Evolutionary conservation across 1,140 invertebrate species (phyloP), one percentile per base, ranked within the genome.

Genomic region (Formica selysi): DNA sequence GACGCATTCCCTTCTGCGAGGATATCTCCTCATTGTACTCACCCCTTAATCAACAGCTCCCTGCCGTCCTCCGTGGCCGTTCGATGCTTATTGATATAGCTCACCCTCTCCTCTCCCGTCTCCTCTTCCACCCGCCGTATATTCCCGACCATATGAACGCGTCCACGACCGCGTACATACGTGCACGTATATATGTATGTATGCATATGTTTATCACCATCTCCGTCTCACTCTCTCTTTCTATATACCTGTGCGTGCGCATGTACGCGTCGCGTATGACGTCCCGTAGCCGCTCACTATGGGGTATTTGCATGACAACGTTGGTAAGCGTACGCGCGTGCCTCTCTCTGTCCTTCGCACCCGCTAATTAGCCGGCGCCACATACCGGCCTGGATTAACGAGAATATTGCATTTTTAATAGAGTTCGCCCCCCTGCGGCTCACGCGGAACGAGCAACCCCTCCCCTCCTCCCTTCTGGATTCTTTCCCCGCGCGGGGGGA

Each of bases 391-490:
- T 79, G 93, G 93, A 94, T 95, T 93, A 94, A 92, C 91, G 92
- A 91, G 91, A 91, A 94, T 95, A 95, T 95, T 95, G 93, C 92
- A 95, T 95, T 95, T 95, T 94, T 95, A 92, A 93, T 94, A 93
- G 89, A 91, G 91, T 86, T 80, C 91, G 85, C 87, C 88, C 89
- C 85, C 76, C 89, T 74, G 83, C 79, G 78, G 70, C 76, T 73
- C 87, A 62, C 84, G 64, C 51, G 36, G 59, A 61, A 38, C 32
- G 65, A 7, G 68, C 16, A 73, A 51, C 4, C 48, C 48, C 48
- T 11, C 3, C 13, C 13, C 44, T 13, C 16, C 48, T 8, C 22
- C 78, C 36, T n/a, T 38, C n/a, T 36, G 54, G 36, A 68, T 32
- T 29, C 32, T 36, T 19, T 38, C 64, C 51, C 26, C 38, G 61